phyloP scores from a whole-genome alignment of 2,113 vertebrate species.

The Pomatorhinus ruficollis region DNA sequence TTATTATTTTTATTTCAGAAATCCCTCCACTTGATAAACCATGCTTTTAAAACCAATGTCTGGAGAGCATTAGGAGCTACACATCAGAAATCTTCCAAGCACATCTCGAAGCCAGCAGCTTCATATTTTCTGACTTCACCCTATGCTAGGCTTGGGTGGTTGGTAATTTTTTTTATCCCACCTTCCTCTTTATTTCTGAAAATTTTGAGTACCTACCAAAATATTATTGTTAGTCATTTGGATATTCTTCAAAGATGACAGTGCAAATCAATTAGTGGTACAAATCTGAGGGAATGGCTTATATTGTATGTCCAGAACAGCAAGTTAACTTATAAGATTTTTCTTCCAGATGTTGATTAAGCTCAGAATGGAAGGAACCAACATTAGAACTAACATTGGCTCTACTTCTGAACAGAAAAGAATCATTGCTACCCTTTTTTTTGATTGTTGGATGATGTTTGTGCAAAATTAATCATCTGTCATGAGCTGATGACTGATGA shows the following conservation, averaged over 20 bases:
- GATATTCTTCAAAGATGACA: not conserved
- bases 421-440: not conserved
- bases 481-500: not conserved
- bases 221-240: not conserved
- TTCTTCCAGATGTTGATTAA: not conserved
- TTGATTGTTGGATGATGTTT: not conserved
- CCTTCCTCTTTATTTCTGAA: not conserved
- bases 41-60: conserved; percentile 15
- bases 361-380: not conserved
- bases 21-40: conserved; percentile 60
- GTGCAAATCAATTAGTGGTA: not conserved
- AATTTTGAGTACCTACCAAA: not conserved
- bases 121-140: conserved; percentile 72
- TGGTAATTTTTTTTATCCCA: conserved; percentile 5
- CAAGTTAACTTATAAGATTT: not conserved
- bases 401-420: not conserved
- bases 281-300: not conserved
- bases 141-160: conserved; percentile 81
- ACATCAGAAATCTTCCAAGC: conserved; percentile 7
- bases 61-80: not conserved
- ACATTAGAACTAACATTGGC: not conserved
- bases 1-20: conserved; percentile 54
- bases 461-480: not conserved
- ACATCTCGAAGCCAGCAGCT: conserved; percentile 59
- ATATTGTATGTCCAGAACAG: not conserved